Evolutionary conservation across 1,140 invertebrate species (phyloP).

Genomic region (Pinna nobilis): DNA sequence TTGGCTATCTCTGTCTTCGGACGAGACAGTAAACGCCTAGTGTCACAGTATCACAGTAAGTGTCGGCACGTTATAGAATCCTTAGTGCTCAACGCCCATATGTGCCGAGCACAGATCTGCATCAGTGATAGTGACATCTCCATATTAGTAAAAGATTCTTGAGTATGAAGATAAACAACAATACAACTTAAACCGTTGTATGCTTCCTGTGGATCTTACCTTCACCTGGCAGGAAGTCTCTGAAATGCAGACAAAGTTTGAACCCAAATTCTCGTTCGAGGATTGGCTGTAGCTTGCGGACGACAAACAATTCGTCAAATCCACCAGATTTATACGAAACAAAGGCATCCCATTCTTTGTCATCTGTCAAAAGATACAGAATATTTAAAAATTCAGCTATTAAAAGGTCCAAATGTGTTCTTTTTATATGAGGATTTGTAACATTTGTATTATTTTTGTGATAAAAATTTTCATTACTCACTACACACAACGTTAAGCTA

Average conservation of each 20-base stretch:
- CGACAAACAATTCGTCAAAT: slow-evolving; percentile 53
- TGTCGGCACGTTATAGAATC: no score
- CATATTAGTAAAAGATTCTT: no score
- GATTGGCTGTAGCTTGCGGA: slow-evolving; percentile 45
- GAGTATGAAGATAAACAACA: not conserved
- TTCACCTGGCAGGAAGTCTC: slow-evolving; percentile 59
- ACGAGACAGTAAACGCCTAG: no score
- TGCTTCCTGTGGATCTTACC: slow-evolving; percentile 34
- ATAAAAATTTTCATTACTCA: no score
- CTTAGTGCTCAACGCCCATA: no score
- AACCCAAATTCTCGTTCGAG: slow-evolving; percentile 58
- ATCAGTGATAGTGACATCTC: no score
- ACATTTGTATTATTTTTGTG: not conserved
- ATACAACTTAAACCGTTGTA: not conserved
- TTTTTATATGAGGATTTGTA: not conserved
- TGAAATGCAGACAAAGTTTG: slow-evolving; percentile 58
- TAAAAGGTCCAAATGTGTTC: not conserved
- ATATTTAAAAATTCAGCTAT: not conserved
- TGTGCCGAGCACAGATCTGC: not conserved
- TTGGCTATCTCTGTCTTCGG: no score
- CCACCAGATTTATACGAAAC: slow-evolving; percentile 52
- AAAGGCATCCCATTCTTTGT: slow-evolving; percentile 58
- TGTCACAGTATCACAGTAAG: no score
- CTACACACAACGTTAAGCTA: no score
- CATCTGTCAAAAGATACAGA: slow-evolving; percentile 36